Conservation (phyloP, 2,888 invertebrate species). For the Nomada fabriciana region DNA sequence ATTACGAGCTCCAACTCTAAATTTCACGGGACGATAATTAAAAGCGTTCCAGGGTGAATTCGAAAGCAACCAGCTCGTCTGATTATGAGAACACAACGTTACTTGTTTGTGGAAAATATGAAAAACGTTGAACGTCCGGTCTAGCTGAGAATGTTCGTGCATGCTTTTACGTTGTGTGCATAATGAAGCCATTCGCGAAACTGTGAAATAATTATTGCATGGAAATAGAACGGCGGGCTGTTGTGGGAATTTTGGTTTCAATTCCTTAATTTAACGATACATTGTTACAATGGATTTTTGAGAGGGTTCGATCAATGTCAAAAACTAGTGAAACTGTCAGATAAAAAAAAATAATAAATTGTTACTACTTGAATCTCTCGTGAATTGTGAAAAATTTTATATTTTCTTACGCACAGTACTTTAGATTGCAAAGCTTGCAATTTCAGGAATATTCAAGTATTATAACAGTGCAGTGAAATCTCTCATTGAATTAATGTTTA, state of each 20-base stretch:
- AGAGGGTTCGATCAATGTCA: neutral
- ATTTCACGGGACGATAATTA: neutral
- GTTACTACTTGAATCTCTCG: too few relatives aligned
- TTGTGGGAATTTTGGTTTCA: neutral
- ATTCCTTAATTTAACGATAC: neutral
- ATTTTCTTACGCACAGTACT: neutral
- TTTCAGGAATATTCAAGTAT: neutral
- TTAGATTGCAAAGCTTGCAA: neutral
- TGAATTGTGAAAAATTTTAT: neutral
- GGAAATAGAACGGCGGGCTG: neutral
- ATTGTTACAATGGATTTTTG: neutral
- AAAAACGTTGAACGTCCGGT: neutral
- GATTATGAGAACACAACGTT: neutral
- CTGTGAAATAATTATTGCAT: constrained; percentile 13
- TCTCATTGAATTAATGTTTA: neutral
- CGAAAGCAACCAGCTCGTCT: constrained; percentile 22
- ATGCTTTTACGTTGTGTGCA: neutral
- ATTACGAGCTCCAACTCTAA: constrained; percentile 1
- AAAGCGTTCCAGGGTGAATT: neutral
- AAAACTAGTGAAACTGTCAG: too few relatives aligned
- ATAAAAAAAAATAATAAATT: neutral
- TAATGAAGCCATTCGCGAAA: constrained; percentile 1
- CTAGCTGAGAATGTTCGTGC: neutral
- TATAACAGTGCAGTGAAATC: neutral
- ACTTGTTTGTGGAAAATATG: neutral